These are phyloP conservation scores for Ichneumoninae sp. DNA, from an alignment of 2,888 invertebrate genomes.

Conservation along the genomic window DNA sequence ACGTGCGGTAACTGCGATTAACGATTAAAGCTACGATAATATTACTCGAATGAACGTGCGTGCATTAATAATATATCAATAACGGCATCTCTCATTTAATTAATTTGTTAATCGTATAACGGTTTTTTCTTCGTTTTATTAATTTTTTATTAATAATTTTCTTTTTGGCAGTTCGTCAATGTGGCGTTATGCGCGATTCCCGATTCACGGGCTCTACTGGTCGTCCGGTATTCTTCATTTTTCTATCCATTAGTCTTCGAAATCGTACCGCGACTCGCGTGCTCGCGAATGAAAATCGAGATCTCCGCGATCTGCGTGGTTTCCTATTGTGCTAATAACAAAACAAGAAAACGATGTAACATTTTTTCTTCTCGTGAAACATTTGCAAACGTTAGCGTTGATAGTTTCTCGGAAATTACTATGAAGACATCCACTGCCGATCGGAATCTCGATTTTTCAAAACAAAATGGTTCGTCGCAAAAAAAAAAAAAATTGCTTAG, in stretches of 20 bases:
- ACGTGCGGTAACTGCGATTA: constrained; percentile 82
- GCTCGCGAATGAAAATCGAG: constrained; percentile 38
- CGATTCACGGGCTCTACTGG: constrained; percentile 55
- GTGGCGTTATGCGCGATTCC: constrained; percentile 47
- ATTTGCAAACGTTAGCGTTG: neutral
- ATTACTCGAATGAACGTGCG: constrained; percentile 81
- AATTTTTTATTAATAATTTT: constrained; percentile 15
- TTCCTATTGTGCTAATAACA: constrained; percentile 30
- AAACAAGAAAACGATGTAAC: constrained; percentile 46
- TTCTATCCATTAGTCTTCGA: constrained; percentile 3
- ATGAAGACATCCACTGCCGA: constrained; percentile 18
- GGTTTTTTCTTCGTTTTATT: constrained; percentile 37
- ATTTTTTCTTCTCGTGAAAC: constrained; percentile 17
- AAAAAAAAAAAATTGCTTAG: neutral
- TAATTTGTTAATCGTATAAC: constrained; percentile 74
- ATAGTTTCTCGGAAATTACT: constrained; percentile 23
- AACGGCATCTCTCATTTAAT: constrained; percentile 73
- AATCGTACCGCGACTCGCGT: constrained; percentile 7
- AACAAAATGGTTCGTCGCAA: neutral
- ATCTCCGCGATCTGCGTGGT: constrained; percentile 17
- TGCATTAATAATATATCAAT: constrained; percentile 79
- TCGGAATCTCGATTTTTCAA: constrained; percentile 35
- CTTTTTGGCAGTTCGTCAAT: constrained; percentile 63
- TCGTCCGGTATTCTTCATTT: constrained; percentile 30
- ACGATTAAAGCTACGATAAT: constrained; percentile 83